Evolutionary conservation across 2,888 invertebrate species (phyloP), one percentile per base, ranked within the genome.

Genomic region (Polylopha cassiicola): DNA sequence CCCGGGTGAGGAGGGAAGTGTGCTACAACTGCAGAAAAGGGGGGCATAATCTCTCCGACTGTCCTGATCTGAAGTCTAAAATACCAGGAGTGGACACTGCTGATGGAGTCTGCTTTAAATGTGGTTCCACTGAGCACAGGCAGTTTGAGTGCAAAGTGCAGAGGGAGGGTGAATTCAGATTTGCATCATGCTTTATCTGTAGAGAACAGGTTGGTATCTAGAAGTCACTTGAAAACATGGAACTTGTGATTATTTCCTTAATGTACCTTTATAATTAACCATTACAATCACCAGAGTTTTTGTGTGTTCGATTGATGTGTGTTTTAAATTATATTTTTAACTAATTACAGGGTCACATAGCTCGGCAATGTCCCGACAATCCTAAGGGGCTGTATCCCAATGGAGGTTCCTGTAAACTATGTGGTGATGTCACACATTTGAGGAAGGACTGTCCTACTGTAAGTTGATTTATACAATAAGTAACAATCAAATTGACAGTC

Each of bases 161-260:
- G 18, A 88, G 79, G 50, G 87, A 87, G 22, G 87, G 89, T 45
- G 90, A 91, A 41, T 95, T 89, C 59, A 89, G 92, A 62, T 95
- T 90, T 79, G 96, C 96, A 0, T 91, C 89, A 37, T 97, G 97
- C 72, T 97, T 96, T 63, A 92, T 97, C 50, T 97, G 97, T 68
- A 90, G 90, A 37, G 91, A 95, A 73, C 90, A 89, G 53, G 86
- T 86, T 51, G 71, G 75, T 73, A 48, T 37, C 10, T 10, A 24
- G 8, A 24, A 21, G 3, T 18, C 4, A 2, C 4, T 7, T 31
- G 2, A 15, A 31, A 13, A 9, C 4, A 15, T 15, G n/a, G n/a
- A n/a, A 18, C 13, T 41, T 30, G 1, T 31, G 5, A 13, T 15
- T 8, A 3, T 27, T 15, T 13, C 10, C 15, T n/a, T n/a, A n/a